Conservation (phyloP, 2,888 invertebrate species). For the Cheilosia vulpina region DNA sequence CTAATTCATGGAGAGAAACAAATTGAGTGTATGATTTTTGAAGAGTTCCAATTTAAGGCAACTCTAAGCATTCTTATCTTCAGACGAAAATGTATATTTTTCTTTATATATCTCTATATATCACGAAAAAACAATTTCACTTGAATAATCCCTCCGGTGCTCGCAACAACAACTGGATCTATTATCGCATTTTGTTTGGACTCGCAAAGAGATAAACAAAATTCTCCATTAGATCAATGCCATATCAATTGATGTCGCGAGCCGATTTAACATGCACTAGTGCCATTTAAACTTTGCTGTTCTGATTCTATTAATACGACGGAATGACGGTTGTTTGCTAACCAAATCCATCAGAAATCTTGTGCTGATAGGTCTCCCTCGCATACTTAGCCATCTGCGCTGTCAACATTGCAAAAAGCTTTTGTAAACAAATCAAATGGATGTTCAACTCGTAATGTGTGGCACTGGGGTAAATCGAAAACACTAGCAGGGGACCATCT, state of each 20-base stretch:
- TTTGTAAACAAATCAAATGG: conserved; percentile 41
- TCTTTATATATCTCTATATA: too few relatives aligned
- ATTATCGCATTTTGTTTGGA: conserved; percentile 1
- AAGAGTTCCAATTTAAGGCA: too few relatives aligned
- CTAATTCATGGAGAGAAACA: too few relatives aligned
- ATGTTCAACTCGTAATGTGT: conserved; percentile 23
- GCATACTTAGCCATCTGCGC: background rate
- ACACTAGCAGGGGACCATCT: conserved; percentile 19
- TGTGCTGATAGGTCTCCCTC: conserved; percentile 8
- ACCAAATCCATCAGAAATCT: conserved; percentile 23
- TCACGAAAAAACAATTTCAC: too few relatives aligned
- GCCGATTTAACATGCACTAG: conserved; percentile 21
- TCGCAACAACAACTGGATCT: conserved; percentile 17
- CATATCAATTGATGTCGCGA: conserved; percentile 51
- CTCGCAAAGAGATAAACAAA: background rate
- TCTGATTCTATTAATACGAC: conserved; percentile 9
- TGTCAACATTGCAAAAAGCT: conserved; percentile 34
- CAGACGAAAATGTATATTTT: too few relatives aligned
- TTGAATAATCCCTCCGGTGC: too few relatives aligned
- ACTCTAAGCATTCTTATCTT: too few relatives aligned
- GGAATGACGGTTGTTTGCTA: background rate
- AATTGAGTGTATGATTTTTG: too few relatives aligned
- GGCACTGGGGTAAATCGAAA: conserved; percentile 36
- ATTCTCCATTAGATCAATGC: conserved; percentile 39
- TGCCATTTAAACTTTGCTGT: conserved; percentile 21